Percentiles rank a stretch among this genome's conserved stretches.
Evolutionary conservation across 2,888 invertebrate species (phyloP).

Genomic region (Lordiphosa andalusiaca): DNA sequence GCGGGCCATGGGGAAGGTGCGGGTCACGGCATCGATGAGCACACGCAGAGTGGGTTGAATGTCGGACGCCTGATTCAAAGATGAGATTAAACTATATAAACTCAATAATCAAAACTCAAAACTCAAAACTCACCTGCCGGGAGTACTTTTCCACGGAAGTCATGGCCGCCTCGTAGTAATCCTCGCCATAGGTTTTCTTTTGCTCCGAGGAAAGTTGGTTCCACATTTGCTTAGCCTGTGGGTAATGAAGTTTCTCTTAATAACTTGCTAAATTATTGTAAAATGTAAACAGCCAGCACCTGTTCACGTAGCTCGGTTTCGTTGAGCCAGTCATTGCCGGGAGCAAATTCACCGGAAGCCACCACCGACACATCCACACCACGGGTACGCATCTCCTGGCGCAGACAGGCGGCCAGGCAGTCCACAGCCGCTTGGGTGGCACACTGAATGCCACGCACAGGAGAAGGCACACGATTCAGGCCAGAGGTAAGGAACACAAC

Average conservation of each 20-base stretch:
- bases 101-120: not conserved
- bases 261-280: conserved; percentile 42
- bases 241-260: too few relatives aligned
- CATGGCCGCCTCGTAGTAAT: conserved; percentile 90
- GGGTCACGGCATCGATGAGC: conserved; percentile 88
- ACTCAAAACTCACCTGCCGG: conserved; percentile 81
- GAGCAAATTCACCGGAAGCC: conserved; percentile 91
- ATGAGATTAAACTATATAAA: conserved; percentile 30
- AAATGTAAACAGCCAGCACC: conserved; percentile 64
- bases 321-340: conserved; percentile 89
- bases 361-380: conserved; percentile 92
- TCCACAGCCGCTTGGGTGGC: conserved; percentile 89
- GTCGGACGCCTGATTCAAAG: conserved; percentile 84
- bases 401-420: conserved; percentile 88
- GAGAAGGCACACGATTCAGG: conserved; percentile 89
- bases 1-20: conserved; percentile 90
- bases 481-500: conserved; percentile 89
- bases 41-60: conserved; percentile 88
- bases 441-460: conserved; percentile 90
- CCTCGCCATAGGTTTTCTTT: conserved; percentile 89
- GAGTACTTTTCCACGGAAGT: conserved; percentile 90
- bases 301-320: conserved; percentile 85
- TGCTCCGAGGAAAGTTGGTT: conserved; percentile 87
- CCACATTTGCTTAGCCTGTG: conserved; percentile 91
- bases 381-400: conserved; percentile 89